phyloP scores from a whole-genome alignment of 2,113 vertebrate genomes.

The Thunnus maccoyii region DNA sequence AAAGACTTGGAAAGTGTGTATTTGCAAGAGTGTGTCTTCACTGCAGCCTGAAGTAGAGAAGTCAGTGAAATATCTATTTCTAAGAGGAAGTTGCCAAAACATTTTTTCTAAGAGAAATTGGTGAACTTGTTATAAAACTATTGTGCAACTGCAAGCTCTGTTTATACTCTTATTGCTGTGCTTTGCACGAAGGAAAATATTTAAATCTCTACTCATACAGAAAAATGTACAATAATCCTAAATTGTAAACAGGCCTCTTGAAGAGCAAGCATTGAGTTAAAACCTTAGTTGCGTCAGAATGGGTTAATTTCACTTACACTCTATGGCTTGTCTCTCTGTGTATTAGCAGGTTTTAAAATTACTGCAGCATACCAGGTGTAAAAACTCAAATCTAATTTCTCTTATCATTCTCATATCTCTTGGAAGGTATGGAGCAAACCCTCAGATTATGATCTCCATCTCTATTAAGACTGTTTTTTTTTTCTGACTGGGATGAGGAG shows the following conservation, averaged over 20 bases:
- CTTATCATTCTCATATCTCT: neutral
- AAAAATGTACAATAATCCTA: too few relatives aligned
- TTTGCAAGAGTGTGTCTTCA: neutral
- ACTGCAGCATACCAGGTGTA: neutral
- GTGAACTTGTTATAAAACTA: neutral
- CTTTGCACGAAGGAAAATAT: too few relatives aligned
- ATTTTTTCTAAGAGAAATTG: too few relatives aligned
- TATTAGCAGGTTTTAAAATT: neutral
- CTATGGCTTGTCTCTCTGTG: too few relatives aligned
- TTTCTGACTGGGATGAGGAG: constrained; percentile 62
- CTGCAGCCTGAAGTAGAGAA: neutral
- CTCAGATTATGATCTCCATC: constrained; percentile 5
- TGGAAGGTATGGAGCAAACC: constrained; percentile 28
- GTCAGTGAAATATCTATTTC: too few relatives aligned
- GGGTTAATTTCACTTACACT: neutral
- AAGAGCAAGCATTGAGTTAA: neutral
- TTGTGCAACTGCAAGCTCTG: neutral
- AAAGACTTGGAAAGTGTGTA: constrained; percentile 15
- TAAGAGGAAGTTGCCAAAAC: too few relatives aligned
- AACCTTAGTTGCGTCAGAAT: neutral
- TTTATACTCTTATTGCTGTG: too few relatives aligned
- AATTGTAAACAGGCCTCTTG: neutral
- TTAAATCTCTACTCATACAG: too few relatives aligned
- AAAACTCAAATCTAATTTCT: neutral
- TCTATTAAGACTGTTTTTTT: constrained; percentile 42